Percentiles rank a stretch among this genome's conserved stretches.
Evolutionary conservation across 1,140 invertebrate species (phyloP).

Genomic region (Camponotus vicinus): DNA sequence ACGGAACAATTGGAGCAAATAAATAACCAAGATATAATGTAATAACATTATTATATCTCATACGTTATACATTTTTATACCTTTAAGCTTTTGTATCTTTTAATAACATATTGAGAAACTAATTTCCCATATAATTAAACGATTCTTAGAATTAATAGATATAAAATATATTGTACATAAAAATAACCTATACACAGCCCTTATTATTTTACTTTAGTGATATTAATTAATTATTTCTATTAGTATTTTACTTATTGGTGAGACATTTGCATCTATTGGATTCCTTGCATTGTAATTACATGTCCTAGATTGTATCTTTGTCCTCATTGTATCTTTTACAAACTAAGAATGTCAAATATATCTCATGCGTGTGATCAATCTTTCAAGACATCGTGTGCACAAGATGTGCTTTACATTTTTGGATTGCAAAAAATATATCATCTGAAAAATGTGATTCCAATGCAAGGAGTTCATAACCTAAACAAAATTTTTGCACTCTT

Average conservation of each 20-base stretch:
- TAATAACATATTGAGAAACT: background rate
- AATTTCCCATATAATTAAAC: conserved; percentile 1
- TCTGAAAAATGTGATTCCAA: too few species aligned
- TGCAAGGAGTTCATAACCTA: background rate
- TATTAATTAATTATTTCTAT: background rate
- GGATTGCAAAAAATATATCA: too few species aligned
- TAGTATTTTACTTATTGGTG: too few species aligned
- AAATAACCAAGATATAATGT: background rate
- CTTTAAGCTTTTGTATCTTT: background rate
- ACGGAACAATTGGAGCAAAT: conserved; percentile 15
- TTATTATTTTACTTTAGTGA: background rate
- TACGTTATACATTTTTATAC: background rate
- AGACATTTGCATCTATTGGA: too few species aligned
- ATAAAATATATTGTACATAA: background rate
- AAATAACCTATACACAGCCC: background rate
- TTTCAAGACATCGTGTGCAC: too few species aligned
- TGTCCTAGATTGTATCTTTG: too few species aligned
- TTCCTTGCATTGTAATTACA: too few species aligned
- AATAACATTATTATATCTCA: background rate
- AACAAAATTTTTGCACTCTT: conserved; percentile 12
- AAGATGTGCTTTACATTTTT: too few species aligned
- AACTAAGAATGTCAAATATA: too few species aligned
- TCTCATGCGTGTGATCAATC: too few species aligned
- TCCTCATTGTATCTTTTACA: too few species aligned
- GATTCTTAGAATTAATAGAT: background rate